Evolutionary conservation across 2,888 invertebrate genomes (phyloP).

Genomic region (Galeruca laticollis): DNA sequence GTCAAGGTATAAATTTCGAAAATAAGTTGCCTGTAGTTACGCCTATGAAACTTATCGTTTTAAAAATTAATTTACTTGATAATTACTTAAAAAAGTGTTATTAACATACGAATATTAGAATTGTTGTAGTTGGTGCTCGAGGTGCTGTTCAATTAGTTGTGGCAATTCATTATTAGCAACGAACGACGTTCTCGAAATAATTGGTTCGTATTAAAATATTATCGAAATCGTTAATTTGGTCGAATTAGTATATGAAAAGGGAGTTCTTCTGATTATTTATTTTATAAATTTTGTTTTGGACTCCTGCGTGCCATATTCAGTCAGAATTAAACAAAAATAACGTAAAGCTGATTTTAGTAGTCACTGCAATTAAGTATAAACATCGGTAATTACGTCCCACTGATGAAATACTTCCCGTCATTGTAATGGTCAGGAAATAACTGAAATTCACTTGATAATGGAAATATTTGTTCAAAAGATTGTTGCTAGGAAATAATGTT

Average conservation of each 20-base stretch:
- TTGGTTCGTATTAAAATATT: neutral
- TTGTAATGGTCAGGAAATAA: conserved; percentile 5
- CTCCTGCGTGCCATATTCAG: too few species aligned
- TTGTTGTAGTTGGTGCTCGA: neutral
- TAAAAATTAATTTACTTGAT: neutral
- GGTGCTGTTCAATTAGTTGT: neutral
- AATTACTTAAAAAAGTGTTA: neutral
- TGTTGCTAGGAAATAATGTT: neutral
- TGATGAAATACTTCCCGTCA: conserved; percentile 3
- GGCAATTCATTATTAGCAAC: neutral
- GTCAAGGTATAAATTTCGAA: neutral
- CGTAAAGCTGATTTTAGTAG: neutral
- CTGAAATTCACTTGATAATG: neutral
- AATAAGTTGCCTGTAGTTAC: neutral
- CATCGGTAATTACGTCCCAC: neutral
- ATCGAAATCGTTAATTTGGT: neutral
- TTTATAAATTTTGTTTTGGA: too few species aligned
- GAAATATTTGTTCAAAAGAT: neutral
- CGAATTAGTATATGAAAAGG: neutral
- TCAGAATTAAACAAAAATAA: too few species aligned
- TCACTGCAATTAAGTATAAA: neutral
- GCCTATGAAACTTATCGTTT: neutral
- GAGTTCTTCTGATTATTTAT: neutral
- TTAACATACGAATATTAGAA: neutral
- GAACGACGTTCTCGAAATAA: neutral